Evolutionary conservation across 2,797 vertebrate species (phyloP).

Genomic region (Hylomyscus alleni): DNA sequence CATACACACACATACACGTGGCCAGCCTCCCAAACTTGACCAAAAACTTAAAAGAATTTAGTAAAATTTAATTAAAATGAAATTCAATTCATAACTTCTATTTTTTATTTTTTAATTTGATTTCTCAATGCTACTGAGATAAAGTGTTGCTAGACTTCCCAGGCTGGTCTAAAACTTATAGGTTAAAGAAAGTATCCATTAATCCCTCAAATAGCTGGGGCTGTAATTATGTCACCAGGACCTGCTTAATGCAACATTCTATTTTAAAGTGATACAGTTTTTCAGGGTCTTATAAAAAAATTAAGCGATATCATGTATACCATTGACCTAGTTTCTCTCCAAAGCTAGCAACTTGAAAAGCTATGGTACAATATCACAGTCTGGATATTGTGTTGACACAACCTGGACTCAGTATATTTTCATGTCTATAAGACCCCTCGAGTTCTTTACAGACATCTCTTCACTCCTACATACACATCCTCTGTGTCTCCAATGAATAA

Average conservation of each 20-base stretch:
- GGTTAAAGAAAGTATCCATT: background rate
- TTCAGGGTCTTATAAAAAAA: background rate
- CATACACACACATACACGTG: background rate
- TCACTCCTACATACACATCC: background rate
- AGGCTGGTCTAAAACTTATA: background rate
- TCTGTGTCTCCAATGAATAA: background rate
- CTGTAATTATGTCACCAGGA: background rate
- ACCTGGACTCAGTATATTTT: background rate
- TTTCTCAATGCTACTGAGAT: background rate
- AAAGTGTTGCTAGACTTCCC: background rate
- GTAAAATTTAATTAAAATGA: background rate
- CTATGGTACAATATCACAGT: background rate
- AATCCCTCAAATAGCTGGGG: background rate
- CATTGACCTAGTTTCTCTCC: background rate
- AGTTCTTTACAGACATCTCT: background rate
- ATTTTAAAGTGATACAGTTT: background rate
- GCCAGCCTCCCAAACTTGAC: background rate
- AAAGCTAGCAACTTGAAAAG: background rate
- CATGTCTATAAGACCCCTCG: background rate
- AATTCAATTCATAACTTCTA: background rate
- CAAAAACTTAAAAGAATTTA: background rate
- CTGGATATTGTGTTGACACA: background rate
- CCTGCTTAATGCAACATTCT: background rate
- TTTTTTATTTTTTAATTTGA: constrained; percentile 25
- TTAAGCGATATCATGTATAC: background rate